Percentiles rank a stretch among this genome's conserved stretches.
phyloP scores from a whole-genome alignment of 2,113 vertebrate species.

The Baryphthengus martii region DNA sequence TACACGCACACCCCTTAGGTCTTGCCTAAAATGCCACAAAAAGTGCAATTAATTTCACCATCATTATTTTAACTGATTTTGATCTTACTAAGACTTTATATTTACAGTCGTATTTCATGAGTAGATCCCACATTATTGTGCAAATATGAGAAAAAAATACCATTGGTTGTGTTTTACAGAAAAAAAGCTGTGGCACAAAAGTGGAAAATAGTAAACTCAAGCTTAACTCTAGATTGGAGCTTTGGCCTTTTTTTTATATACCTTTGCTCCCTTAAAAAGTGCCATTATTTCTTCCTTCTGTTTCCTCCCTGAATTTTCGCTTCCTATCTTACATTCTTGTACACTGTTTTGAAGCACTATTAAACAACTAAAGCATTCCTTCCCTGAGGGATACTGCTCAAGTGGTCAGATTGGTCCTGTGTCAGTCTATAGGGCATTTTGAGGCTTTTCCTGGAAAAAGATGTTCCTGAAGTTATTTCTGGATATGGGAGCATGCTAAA shows the following conservation, averaged over 20 bases:
- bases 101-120: background rate
- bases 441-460: background rate
- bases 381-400: background rate
- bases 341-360: background rate
- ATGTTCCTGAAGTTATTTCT: constrained; percentile 2
- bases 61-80: background rate
- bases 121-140: background rate
- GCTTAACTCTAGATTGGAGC: background rate
- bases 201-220: background rate
- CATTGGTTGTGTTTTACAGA: background rate
- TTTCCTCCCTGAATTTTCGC: background rate
- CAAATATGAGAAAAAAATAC: background rate
- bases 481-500: background rate
- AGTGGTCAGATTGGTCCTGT: background rate
- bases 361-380: background rate
- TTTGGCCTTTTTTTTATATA: background rate
- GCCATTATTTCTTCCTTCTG: background rate
- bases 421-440: background rate
- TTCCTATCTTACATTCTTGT: background rate
- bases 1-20: background rate
- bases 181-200: background rate
- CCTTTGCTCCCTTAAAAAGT: background rate
- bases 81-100: background rate
- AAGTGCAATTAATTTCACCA: background rate
- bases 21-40: too few species aligned